Evolutionary conservation across 2,888 invertebrate genomes (phyloP).

Genomic region (Allophyes oxyacanthae): DNA sequence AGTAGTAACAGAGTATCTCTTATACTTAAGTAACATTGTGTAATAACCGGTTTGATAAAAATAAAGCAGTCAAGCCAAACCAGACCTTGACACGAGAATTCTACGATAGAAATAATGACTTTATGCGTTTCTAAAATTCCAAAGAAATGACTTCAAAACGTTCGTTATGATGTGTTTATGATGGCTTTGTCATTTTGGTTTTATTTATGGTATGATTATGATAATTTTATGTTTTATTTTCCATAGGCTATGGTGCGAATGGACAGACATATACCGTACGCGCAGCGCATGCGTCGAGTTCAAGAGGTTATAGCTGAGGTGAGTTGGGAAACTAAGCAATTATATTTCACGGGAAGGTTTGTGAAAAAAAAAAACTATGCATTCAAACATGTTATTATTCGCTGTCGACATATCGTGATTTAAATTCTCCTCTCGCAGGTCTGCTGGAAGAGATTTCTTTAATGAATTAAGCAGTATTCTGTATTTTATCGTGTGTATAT

Average conservation of each 20-base stretch:
- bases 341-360: too few species aligned
- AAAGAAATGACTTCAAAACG: slow-evolving; percentile 3
- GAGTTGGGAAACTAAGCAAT: slow-evolving; percentile 51
- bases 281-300: slow-evolving; percentile 93
- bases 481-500: too few species aligned
- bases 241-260: slow-evolving; percentile 95
- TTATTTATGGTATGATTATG: background rate
- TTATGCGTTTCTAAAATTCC: background rate
- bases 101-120: slow-evolving; percentile 13
- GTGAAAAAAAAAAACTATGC: too few species aligned
- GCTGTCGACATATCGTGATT: too few species aligned
- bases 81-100: slow-evolving; percentile 37
- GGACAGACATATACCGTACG: slow-evolving; percentile 93
- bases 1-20: background rate
- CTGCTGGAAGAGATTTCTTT: too few species aligned
- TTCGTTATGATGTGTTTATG: slow-evolving; percentile 6
- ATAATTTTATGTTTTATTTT: slow-evolving; percentile 6
- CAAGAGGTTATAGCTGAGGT: slow-evolving; percentile 96
- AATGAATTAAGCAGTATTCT: too few species aligned
- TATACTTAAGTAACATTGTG: slow-evolving; percentile 7
- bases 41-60: slow-evolving; percentile 36
- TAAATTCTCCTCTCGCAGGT: too few species aligned
- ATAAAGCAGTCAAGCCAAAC: slow-evolving; percentile 8
- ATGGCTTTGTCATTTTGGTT: background rate
- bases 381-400: too few species aligned